Evolutionary conservation across 2,797 vertebrate species (phyloP).

Genomic region (Enteromius radiatus): DNA sequence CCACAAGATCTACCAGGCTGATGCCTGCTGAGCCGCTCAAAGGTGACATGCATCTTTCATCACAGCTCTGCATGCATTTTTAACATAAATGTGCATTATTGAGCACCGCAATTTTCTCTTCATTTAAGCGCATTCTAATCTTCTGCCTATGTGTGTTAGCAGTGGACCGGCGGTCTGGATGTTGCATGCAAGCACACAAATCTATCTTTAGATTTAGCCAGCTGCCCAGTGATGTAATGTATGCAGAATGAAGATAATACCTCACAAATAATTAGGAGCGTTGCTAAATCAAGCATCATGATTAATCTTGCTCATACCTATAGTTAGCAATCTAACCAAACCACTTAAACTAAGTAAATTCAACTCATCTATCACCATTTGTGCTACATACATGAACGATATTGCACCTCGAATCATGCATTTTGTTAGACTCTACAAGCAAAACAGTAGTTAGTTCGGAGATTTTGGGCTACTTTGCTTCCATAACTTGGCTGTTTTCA

Average conservation of each 20-base stretch:
- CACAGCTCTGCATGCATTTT: conserved; percentile 4
- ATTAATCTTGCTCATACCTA: not conserved
- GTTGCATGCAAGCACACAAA: not conserved
- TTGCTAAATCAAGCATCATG: conserved; percentile 20
- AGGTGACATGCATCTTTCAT: conserved; percentile 29
- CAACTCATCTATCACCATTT: not conserved
- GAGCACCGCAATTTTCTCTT: not conserved
- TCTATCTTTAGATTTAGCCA: conserved; percentile 17
- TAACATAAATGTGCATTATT: not conserved
- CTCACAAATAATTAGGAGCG: not conserved
- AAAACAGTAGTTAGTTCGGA: not conserved
- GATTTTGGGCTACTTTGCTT: not conserved
- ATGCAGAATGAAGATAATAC: conserved; percentile 14
- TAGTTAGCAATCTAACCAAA: conserved; percentile 2
- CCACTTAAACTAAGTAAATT: not conserved
- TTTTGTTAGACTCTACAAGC: not conserved
- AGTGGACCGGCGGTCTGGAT: not conserved
- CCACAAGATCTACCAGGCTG: conserved; percentile 19
- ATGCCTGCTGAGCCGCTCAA: not conserved
- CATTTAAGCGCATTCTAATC: conserved; percentile 10
- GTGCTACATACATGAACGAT: not conserved
- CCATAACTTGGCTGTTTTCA: not conserved
- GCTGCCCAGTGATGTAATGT: conserved; percentile 11
- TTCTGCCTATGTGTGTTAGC: not conserved
- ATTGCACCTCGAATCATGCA: not conserved